Conservation (phyloP, 2,888 invertebrate species). For the Eretmocerus hayati region DNA sequence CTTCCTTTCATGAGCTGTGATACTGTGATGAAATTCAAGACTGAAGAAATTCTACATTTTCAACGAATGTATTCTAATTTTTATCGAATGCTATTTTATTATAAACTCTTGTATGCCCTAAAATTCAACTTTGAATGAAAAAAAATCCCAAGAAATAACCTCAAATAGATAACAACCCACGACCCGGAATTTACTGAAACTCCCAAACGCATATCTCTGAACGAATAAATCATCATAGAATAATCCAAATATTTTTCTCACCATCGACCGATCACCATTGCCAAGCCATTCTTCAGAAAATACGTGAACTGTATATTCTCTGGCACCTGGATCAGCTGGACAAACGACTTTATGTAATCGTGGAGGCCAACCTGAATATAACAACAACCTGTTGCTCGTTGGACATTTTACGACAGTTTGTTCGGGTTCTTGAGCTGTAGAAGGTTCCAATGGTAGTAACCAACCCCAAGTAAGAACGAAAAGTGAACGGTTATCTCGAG, state of each 20-base stretch:
- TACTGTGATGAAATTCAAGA: too few relatives aligned
- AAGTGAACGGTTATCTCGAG: slow-evolving; percentile 71
- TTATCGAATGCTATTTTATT: too few relatives aligned
- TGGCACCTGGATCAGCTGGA: slow-evolving; percentile 61
- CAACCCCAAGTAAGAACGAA: slow-evolving; percentile 80
- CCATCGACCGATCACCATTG: slow-evolving; percentile 29
- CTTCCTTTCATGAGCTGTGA: too few relatives aligned
- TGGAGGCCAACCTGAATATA: slow-evolving; percentile 69
- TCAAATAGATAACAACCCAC: too few relatives aligned
- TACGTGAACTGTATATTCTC: slow-evolving; percentile 64
- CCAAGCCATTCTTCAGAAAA: slow-evolving; percentile 75
- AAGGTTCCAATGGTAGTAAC: slow-evolving; percentile 59
- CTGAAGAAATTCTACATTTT: too few relatives aligned
- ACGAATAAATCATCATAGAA: too few relatives aligned
- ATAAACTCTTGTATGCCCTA: not conserved
- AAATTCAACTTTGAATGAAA: not conserved
- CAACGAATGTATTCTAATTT: too few relatives aligned
- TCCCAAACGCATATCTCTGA: not conserved
- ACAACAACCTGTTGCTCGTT: slow-evolving; percentile 70
- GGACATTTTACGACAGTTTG: slow-evolving; percentile 55
- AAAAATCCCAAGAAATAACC: not conserved
- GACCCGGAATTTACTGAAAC: not conserved
- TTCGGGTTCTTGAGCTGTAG: slow-evolving; percentile 39
- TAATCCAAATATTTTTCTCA: too few relatives aligned
- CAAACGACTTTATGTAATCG: slow-evolving; percentile 58